Percentiles rank a stretch among this genome's conserved stretches.
phyloP scores from a whole-genome alignment of 2,113 vertebrate genomes.

The Oxygymnocypris stewartii region DNA sequence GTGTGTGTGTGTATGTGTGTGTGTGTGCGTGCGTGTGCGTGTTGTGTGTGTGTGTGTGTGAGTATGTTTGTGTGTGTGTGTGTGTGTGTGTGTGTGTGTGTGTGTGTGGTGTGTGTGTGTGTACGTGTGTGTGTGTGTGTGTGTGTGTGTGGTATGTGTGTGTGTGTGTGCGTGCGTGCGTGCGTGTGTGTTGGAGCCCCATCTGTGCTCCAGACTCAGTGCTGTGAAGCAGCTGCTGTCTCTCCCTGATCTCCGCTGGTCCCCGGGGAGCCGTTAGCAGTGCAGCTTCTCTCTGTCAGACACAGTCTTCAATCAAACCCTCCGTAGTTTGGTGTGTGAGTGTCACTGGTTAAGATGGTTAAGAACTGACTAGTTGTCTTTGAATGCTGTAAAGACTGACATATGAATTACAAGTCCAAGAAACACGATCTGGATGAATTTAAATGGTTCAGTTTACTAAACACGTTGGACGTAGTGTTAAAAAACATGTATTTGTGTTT shows the following conservation, averaged over 20 bases:
- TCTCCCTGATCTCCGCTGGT: conserved; percentile 42
- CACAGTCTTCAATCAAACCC: conserved; percentile 21
- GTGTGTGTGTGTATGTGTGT: too few relatives aligned
- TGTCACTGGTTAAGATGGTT: not conserved
- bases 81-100: too few relatives aligned
- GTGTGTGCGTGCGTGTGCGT: too few relatives aligned
- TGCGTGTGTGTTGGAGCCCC: not conserved
- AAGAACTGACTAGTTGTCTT: not conserved
- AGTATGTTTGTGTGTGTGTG: too few relatives aligned
- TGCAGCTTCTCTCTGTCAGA: conserved; percentile 8
- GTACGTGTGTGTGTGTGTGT: too few relatives aligned
- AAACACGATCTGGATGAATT: not conserved
- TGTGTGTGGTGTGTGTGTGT: too few relatives aligned
- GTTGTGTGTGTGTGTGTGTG: too few relatives aligned
- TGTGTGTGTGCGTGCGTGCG: not conserved
- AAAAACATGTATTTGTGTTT: too few relatives aligned
- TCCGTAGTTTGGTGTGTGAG: not conserved
- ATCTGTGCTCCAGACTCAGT: conserved; percentile 34
- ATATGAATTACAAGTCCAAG: not conserved
- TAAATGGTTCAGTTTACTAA: too few relatives aligned
- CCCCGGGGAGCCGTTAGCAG: conserved; percentile 41
- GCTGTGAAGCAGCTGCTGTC: conserved; percentile 45
- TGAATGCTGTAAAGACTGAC: not conserved
- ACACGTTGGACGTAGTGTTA: too few relatives aligned
- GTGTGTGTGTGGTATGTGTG: too few relatives aligned